Evolutionary conservation across 2,113 vertebrate genomes (phyloP), one percentile per base, ranked within the genome.

Genomic region (Labrus mixtus): DNA sequence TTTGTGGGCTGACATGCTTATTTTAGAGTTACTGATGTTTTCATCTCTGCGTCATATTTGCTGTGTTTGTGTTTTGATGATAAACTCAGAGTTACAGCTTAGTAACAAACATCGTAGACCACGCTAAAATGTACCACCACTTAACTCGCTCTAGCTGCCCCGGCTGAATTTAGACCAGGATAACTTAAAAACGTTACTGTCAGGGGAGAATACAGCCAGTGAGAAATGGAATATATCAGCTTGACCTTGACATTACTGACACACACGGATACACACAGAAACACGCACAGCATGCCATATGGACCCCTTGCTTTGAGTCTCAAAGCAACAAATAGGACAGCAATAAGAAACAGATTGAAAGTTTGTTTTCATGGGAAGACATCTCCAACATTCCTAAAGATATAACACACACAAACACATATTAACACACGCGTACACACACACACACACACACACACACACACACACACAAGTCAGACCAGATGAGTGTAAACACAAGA

Each of bases 321-420:
- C 60, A 19, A 61, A 67, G 66, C 29, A 83, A 89, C 84, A 89
- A 89, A 85, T 76, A 82, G 63, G 59, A 81, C 25, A 80, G 72
- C 79, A 90, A 89, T 85, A 76, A 83, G 82, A 91, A 91, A 86
- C 89, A 91, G 85, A 87, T 88, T 87, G 57, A 87, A 94, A 89
- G 87, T 93, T 88, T 85, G 73, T 86, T 89, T 90, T 84, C 68
- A 66, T 89, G 78, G 76, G 65, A 89, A 79, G 76, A 87, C 63
- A 73, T 87, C 61, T 82, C 77, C 68, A 67, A 76, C 86, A 91
- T 91, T 91, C 84, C 76, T 73, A n/a, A 62, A 20, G 63, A 58
- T 82, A 73, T 60, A 64, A 19, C 51, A 46, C 73, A 68, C 56
- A 54, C 54, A 61, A 10, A 37, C 36, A 64, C 50, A 45, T 6